These are phyloP conservation scores for Neomonachus schauinslandi DNA, from an alignment of 2,113 vertebrate species.

Conservation along the genomic window DNA sequence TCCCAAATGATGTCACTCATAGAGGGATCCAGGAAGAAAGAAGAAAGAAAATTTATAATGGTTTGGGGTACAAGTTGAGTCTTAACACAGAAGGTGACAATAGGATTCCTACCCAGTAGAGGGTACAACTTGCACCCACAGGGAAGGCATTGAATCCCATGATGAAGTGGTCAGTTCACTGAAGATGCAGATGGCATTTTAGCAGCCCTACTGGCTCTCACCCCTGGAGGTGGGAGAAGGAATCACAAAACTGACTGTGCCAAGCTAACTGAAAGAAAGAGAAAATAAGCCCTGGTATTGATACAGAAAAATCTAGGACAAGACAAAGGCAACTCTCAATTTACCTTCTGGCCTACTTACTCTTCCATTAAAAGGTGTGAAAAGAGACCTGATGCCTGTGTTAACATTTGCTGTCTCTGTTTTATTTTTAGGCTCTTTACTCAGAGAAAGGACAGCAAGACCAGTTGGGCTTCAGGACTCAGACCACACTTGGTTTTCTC, in stretches of 20 bases:
- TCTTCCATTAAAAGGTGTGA: not conserved
- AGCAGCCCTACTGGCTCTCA: conserved; percentile 20
- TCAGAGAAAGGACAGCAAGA: conserved; percentile 51
- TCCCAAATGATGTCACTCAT: not conserved
- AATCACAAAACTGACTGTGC: not conserved
- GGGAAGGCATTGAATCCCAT: not conserved
- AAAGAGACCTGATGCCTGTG: conserved; percentile 27
- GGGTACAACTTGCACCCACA: not conserved
- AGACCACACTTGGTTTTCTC: conserved; percentile 55
- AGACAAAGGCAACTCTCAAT: conserved; percentile 62
- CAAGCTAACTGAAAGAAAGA: conserved; percentile 26
- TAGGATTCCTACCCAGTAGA: not conserved
- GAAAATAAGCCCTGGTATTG: conserved; percentile 13
- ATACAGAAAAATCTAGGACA: not conserved
- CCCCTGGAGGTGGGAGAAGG: too few species aligned
- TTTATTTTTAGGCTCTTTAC: conserved; percentile 62
- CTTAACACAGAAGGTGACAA: not conserved
- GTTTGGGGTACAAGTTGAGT: not conserved
- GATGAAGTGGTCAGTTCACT: not conserved
- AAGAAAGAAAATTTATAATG: not conserved
- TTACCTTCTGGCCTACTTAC: conserved; percentile 61
- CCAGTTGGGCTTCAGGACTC: conserved; percentile 34
- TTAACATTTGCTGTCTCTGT: conserved; percentile 52
- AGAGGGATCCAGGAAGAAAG: not conserved
- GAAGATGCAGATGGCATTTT: not conserved